Evolutionary conservation across 2,888 invertebrate species (phyloP), one percentile per base, ranked within the genome.

Genomic region (Minunthozetes semirufus): DNA sequence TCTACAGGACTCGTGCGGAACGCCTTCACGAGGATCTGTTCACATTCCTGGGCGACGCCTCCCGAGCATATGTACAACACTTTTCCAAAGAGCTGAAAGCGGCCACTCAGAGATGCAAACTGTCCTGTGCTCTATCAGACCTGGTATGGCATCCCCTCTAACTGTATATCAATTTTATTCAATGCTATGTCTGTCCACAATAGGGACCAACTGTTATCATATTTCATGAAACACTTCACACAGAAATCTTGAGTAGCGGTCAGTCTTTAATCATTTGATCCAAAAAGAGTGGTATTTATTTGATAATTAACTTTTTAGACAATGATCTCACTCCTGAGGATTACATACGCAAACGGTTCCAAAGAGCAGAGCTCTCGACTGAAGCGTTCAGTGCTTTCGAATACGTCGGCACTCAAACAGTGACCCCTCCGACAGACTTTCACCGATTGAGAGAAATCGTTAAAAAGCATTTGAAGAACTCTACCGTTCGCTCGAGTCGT

Each of bases 151-250:
- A 5, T 33, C 33, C 59, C 59, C 4, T 59, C 19, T 15, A 15
- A 27, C 15, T 25, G 27, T 13, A 9, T 70, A 19, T n/a, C 17
- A 33, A 56, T 25, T 53, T 22, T 72, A 22, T 42, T 72, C 6
- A 70, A 13, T 42, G 29, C 8, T 22, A 27, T 29, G 59, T 22
- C 27, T 63, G 15, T 33, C 22, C 9, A 9, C 13, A 56, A 33
- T 25, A 73, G 73, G 91, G 91, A 25, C 92, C 92, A 53, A 87
- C 89, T 78, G 87, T 91, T 38, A 86, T 91, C 75, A 87, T 92
- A 77, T 90, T 91, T 83, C 92, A 92, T 81, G 91, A 92, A 83
- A 91, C 91, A 0, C 84, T 86, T 72, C 87, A 90, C 80, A 91
- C 91, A 17, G 86, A 87, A 79, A 87, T 88, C 11, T 82, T 90